Base-by-base conservation (phyloP, 2,888 invertebrate genomes). In the Microctonus hyperodae region DNA sequence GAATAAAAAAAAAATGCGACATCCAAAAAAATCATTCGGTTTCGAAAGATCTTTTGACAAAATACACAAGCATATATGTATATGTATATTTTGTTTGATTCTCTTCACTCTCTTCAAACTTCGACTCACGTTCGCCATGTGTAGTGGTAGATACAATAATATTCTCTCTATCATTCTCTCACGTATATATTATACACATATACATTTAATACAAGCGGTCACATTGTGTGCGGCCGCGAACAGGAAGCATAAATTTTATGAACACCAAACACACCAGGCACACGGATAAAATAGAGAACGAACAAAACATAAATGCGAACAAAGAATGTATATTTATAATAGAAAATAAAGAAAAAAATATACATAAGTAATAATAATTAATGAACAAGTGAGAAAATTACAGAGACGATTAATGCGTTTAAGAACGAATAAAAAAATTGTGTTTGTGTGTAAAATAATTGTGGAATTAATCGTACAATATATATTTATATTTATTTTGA, bases 171-270 rank as follows among this genome's bases (percentile, higher is more conserved):
- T 37, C 13, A 9, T 31, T 31, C 23, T 35, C 51, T 35, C 33
- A 48, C 51, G 31, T 62, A 70, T 64, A 28, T 28, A 28, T 28
- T n/a, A 28, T 28, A 28, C 7, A 28, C 7, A 28, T 28, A 7
- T 28, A 28, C 28, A 28, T 62, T 65, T 33, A 58, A 51, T n/a
- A n/a, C n/a, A n/a, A 61, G 69, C 67, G 70, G 67, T 67, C 69
- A 69, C 72, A 73, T 74, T 76, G 74, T 72, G 70, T 44, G 44
- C 44, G 44, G 44, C 16, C 72, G 68, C 71, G 72, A 74, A 75
- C 81, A 80, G 81, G 81, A 81, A 81, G 80, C 81, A 81, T 82
- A 81, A 82, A 82, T 81, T 81, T 81, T 71, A 75, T 76, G 74
- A 80, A 76, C 78, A 74, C 78, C 78, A 78, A 81, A 81, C 80